Evolutionary conservation across 2,797 vertebrate species (phyloP).

Genomic region (Gallinago nigripennis): DNA sequence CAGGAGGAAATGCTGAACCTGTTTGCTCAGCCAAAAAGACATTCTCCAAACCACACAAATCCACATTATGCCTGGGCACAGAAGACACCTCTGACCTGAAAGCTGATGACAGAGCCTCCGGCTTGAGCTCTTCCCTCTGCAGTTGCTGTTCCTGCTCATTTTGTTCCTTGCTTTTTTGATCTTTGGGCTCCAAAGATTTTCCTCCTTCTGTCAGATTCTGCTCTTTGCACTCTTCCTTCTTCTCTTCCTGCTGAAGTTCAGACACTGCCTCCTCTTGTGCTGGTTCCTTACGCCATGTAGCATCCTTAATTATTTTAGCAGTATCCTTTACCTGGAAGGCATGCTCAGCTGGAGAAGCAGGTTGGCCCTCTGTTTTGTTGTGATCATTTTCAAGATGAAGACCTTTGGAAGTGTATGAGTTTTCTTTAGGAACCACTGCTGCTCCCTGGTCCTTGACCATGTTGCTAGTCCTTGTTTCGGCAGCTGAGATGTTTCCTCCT

Average conservation of each 20-base stretch:
- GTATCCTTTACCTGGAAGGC: neutral
- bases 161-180: neutral
- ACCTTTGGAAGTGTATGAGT: neutral
- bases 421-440: neutral
- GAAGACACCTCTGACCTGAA: neutral
- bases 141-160: neutral
- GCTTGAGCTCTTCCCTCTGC: neutral
- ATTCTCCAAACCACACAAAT: neutral
- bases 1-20: neutral
- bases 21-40: neutral
- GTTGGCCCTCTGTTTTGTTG: neutral
- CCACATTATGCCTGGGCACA: neutral
- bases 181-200: neutral
- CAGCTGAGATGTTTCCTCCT: neutral
- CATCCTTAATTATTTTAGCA: neutral
- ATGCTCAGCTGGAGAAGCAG: neutral
- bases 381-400: neutral
- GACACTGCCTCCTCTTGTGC: neutral
- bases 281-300: neutral
- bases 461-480: neutral
- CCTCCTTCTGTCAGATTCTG: neutral
- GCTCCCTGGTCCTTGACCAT: neutral
- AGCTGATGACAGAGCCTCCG: neutral
- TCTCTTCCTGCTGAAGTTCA: neutral
- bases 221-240: neutral